phyloP scores from a whole-genome alignment of 1,140 invertebrate species.

The Hormaphis cornu region DNA sequence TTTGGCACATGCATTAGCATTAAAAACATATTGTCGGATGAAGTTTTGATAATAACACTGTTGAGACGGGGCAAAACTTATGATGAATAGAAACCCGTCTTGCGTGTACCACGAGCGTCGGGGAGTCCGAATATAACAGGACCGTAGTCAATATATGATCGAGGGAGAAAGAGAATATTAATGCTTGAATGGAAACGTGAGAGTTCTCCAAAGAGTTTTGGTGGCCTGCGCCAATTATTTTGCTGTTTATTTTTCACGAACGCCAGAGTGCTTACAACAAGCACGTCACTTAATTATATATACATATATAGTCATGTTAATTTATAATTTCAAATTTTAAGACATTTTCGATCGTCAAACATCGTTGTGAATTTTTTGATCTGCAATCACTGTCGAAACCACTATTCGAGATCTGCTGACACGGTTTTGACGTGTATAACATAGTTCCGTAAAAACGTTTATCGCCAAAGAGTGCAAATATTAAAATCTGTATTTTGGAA shows the following conservation, averaged over 20 bases:
- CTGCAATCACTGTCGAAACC: too few species aligned
- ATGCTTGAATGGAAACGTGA: not conserved
- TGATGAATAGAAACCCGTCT: constrained; percentile 5
- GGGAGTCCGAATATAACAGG: not conserved
- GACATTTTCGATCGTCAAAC: too few species aligned
- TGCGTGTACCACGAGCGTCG: not conserved
- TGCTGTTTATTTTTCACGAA: not conserved
- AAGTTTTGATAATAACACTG: constrained; percentile 4
- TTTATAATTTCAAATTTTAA: not conserved
- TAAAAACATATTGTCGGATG: not conserved
- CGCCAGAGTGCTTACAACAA: not conserved
- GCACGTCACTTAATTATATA: not conserved
- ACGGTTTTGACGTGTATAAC: too few species aligned
- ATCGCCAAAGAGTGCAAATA: too few species aligned
- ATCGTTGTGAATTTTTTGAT: too few species aligned
- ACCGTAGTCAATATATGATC: too few species aligned
- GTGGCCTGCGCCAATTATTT: not conserved
- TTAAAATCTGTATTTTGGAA: too few species aligned
- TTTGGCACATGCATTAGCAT: constrained; percentile 16
- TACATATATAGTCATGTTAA: too few species aligned
- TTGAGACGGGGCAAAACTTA: not conserved
- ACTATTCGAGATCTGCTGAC: too few species aligned
- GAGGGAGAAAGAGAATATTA: not conserved
- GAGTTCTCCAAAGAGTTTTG: not conserved
- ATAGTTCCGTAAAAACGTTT: too few species aligned